These are phyloP conservation scores for Apaloderma vittatum DNA, from an alignment of 2,113 vertebrate species.

Conservation along the genomic window DNA sequence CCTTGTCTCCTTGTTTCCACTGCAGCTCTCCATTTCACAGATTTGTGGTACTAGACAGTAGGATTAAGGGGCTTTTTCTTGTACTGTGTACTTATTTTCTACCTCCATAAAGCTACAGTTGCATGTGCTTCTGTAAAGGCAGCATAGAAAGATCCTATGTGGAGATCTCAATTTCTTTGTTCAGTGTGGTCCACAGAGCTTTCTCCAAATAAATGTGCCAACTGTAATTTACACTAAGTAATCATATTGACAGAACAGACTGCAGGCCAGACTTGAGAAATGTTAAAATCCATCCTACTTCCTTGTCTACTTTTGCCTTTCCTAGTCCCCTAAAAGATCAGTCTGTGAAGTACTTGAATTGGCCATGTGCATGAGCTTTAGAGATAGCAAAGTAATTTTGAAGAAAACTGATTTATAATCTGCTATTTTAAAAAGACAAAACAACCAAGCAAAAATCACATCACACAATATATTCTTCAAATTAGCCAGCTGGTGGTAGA, in stretches of 20 bases:
- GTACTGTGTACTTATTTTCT: not conserved
- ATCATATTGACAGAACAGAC: not conserved
- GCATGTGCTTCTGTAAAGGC: accelerated
- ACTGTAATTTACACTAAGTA: not conserved
- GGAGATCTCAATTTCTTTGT: not conserved
- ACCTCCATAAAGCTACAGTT: not conserved
- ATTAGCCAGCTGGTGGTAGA: not conserved
- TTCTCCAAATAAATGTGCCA: not conserved
- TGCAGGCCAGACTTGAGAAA: not conserved
- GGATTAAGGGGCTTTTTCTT: not conserved
- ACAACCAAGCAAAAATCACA: not conserved
- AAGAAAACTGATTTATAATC: not conserved
- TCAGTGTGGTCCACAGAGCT: not conserved
- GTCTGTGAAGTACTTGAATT: not conserved
- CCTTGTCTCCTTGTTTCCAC: not conserved
- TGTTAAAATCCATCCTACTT: not conserved
- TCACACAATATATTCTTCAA: not conserved
- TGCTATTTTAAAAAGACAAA: not conserved
- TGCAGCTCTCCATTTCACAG: not conserved
- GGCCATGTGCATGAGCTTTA: not conserved
- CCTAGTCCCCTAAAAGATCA: not conserved
- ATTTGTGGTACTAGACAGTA: not conserved
- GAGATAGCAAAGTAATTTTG: not conserved
- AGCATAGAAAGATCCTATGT: not conserved
- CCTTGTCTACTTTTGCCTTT: not conserved